phyloP scores from a whole-genome alignment of 2,888 invertebrate genomes.

The Drosophila meridionalis region DNA sequence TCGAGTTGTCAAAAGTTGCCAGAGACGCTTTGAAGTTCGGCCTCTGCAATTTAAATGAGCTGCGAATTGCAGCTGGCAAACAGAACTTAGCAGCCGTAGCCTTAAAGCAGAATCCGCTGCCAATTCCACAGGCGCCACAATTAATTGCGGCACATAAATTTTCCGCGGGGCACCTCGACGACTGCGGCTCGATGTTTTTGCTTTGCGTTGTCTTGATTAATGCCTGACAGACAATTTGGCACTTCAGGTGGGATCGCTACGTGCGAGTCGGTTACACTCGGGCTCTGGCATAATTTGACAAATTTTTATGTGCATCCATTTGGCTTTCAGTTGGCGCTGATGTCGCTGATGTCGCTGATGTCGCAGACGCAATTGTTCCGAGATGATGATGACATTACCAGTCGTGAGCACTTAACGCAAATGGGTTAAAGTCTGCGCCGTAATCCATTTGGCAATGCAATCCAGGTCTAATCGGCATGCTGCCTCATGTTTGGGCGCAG shows the following conservation, averaged over 20 bases:
- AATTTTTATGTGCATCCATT: slow-evolving; percentile 58
- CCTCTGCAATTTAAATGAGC: slow-evolving; percentile 69
- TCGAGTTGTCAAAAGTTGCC: slow-evolving; percentile 23
- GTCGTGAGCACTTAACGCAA: slow-evolving; percentile 38
- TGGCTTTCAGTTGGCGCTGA: slow-evolving; percentile 21
- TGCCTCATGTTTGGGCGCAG: slow-evolving; percentile 19
- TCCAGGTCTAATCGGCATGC: slow-evolving; percentile 21
- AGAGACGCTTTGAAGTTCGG: slow-evolving; percentile 47
- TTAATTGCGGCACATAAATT: slow-evolving; percentile 69
- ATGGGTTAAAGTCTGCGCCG: slow-evolving; percentile 59
- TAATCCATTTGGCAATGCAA: slow-evolving; percentile 40
- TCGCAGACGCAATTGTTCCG: slow-evolving; percentile 28
- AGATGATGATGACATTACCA: slow-evolving; percentile 28
- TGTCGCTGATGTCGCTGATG: slow-evolving; percentile 2
- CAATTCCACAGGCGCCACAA: slow-evolving; percentile 44
- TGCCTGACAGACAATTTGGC: slow-evolving; percentile 62
- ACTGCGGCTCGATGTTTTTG: slow-evolving; percentile 32
- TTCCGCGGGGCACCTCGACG: slow-evolving; percentile 12
- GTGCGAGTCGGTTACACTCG: slow-evolving; percentile 10
- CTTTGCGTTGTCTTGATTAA: slow-evolving; percentile 60
- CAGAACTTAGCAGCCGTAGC: slow-evolving; percentile 15
- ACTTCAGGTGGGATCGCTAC: slow-evolving; percentile 20
- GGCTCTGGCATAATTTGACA: slow-evolving; percentile 60
- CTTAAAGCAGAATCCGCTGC: slow-evolving; percentile 39
- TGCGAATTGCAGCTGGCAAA: slow-evolving; percentile 56